Evolutionary conservation across 2,113 vertebrate genomes (phyloP).

Genomic region (Mohoua ochrocephala): DNA sequence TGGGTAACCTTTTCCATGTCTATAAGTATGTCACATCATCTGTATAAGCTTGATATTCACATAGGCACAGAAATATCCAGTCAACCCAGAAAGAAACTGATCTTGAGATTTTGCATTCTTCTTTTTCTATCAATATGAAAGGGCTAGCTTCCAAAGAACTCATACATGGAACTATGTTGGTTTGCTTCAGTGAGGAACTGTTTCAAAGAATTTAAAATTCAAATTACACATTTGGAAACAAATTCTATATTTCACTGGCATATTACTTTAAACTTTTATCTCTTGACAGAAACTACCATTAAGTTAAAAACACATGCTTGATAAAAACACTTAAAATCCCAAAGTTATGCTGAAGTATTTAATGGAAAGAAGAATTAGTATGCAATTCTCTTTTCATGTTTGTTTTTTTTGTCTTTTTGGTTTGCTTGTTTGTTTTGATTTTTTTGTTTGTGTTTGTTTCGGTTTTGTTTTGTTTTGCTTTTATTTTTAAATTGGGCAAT

Average conservation of each 20-base stretch:
- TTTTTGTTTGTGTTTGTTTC: not conserved
- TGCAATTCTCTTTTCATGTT: not conserved
- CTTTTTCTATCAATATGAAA: not conserved
- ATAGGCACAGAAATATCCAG: not conserved
- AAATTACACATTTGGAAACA: not conserved
- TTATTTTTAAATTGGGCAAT: rapidly evolving
- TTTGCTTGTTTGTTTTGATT: not conserved
- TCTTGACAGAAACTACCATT: not conserved
- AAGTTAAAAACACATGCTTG: not conserved
- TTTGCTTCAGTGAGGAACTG: not conserved
- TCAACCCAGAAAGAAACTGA: not conserved
- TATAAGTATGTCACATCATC: not conserved
- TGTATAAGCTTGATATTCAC: not conserved
- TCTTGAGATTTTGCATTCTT: not conserved
- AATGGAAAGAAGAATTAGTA: not conserved
- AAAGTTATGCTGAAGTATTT: not conserved
- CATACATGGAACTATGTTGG: not conserved
- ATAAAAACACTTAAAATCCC: not conserved
- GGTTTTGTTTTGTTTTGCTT: not conserved
- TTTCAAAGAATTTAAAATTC: not conserved
- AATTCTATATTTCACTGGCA: not conserved
- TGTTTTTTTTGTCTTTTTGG: no score
- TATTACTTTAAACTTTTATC: not conserved
- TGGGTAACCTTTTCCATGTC: not conserved
- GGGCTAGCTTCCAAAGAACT: not conserved